Percentiles rank a stretch among this genome's conserved stretches.
phyloP scores from a whole-genome alignment of 2,888 invertebrate genomes.

The Lasiommata megera region DNA sequence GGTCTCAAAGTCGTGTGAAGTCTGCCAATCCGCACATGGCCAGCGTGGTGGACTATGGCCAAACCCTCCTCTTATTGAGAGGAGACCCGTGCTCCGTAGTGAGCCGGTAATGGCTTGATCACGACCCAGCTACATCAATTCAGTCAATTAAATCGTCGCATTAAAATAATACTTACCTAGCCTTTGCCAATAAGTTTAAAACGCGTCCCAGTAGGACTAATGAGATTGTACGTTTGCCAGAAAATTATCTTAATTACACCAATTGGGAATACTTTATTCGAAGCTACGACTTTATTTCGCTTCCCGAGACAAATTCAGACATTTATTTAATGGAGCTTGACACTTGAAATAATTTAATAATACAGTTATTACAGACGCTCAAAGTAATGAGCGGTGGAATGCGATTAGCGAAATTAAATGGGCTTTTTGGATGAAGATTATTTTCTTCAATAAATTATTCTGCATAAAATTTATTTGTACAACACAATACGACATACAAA shows the following conservation, averaged over 20 bases:
- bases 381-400: slow-evolving; percentile 1
- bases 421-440: not conserved
- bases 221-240: slow-evolving; percentile 27
- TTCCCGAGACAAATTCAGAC: slow-evolving; percentile 3
- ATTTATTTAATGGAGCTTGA: slow-evolving; percentile 10
- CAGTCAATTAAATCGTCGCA: not conserved
- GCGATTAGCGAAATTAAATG: slow-evolving; percentile 6
- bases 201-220: slow-evolving; percentile 25
- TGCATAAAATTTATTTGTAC: not conserved
- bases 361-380: slow-evolving; percentile 1
- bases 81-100: no score
- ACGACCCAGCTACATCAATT: no score
- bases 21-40: no score
- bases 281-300: slow-evolving; percentile 8
- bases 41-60: no score
- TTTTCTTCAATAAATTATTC: not conserved
- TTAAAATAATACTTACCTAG: not conserved
- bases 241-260: slow-evolving; percentile 28
- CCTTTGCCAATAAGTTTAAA: slow-evolving; percentile 23
- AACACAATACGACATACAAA: no score
- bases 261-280: slow-evolving; percentile 22
- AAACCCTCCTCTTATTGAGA: no score
- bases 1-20: no score
- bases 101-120: no score
- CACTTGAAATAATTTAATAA: slow-evolving; percentile 9